Conservation (phyloP, 2,888 invertebrate species). For the Folsomia manolachei region DNA sequence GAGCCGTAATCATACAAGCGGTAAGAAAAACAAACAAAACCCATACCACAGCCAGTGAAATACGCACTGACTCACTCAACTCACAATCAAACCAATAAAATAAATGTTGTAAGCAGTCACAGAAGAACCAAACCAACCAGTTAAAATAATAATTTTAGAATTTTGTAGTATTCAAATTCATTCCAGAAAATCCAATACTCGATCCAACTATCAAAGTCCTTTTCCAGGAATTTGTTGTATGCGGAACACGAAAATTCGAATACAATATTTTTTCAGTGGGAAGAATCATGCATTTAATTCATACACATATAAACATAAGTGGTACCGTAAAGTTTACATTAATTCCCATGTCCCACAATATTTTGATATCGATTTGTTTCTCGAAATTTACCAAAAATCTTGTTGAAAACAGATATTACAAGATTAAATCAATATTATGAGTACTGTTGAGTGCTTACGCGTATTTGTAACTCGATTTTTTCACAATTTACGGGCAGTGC, state of each 20-base stretch:
- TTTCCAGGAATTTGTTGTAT: too few species aligned
- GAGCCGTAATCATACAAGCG: not conserved
- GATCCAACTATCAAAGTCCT: too few species aligned
- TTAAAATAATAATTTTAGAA: not conserved
- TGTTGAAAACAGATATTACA: too few species aligned
- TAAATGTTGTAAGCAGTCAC: not conserved
- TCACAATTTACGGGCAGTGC: too few species aligned
- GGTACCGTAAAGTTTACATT: not conserved
- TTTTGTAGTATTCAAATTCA: not conserved
- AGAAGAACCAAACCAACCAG: too few species aligned
- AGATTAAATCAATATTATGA: too few species aligned
- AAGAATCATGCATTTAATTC: too few species aligned
- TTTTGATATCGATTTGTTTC: not conserved
- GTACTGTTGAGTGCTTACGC: too few species aligned
- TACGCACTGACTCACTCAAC: not conserved
- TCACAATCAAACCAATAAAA: not conserved
- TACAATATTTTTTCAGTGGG: too few species aligned
- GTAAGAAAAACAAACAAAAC: slow-evolving; percentile 4
- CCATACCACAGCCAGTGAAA: not conserved
- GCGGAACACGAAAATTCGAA: too few species aligned
- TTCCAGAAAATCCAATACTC: too few species aligned
- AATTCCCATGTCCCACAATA: not conserved
- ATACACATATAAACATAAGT: not conserved
- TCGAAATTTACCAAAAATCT: not conserved
- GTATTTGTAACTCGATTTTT: too few species aligned